Percentiles rank a stretch among this genome's conserved stretches.
Conservation (phyloP, 64 coral and sea anemone genomes). For the Anthopleura sola region DNA sequence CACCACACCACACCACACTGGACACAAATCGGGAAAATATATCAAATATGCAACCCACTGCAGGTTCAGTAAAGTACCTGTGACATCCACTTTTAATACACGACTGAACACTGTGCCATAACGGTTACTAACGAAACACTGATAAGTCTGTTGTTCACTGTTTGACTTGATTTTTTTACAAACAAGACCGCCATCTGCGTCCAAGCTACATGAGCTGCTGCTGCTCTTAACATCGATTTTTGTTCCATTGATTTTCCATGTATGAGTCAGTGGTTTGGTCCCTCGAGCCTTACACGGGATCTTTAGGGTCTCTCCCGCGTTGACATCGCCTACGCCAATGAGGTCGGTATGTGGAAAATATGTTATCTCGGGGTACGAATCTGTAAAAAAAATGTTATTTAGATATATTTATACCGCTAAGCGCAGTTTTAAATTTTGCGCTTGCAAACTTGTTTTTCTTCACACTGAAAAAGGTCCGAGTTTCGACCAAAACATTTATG, state of each 20-base stretch:
- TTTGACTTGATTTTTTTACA: neutral
- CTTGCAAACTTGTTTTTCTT: too few species aligned
- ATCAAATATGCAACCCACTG: too few species aligned
- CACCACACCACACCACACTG: too few species aligned
- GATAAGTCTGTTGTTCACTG: neutral
- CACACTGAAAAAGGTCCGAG: too few species aligned
- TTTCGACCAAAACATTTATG: too few species aligned
- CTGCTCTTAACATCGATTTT: neutral
- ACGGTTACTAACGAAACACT: slow-evolving; percentile 18
- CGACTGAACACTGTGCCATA: slow-evolving; percentile 19
- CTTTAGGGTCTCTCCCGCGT: neutral
- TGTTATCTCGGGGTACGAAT: neutral
- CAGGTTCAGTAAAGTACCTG: slow-evolving; percentile 17
- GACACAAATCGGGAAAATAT: too few species aligned
- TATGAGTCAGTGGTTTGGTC: neutral
- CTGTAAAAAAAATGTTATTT: neutral
- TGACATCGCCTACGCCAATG: neutral
- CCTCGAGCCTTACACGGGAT: slow-evolving; percentile 10
- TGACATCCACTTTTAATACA: neutral
- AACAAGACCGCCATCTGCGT: neutral
- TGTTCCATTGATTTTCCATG: neutral
- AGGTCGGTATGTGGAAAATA: neutral
- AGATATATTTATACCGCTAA: too few species aligned
- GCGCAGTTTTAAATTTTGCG: too few species aligned
- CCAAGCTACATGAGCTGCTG: neutral